phyloP scores from a whole-genome alignment of 2,113 vertebrate species.

The Actinemys pallida region DNA sequence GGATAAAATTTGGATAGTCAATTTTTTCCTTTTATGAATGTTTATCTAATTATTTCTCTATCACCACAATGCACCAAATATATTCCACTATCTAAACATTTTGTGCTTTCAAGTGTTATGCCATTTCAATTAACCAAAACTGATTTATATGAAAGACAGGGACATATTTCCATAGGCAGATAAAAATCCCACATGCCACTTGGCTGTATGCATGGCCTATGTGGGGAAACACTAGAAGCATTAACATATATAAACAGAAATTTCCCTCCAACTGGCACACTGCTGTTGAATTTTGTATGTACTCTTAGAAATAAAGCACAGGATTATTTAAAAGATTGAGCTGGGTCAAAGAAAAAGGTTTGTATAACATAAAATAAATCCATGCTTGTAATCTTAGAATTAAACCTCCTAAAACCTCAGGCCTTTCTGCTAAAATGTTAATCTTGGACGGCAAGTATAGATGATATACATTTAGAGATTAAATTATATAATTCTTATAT shows the following conservation, averaged over 20 bases:
- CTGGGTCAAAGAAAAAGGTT: background rate
- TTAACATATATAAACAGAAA: background rate
- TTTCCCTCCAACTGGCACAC: background rate
- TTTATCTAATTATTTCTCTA: background rate
- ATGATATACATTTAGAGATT: background rate
- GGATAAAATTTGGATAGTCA: background rate
- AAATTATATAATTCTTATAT: background rate
- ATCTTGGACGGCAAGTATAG: background rate
- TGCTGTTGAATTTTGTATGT: background rate
- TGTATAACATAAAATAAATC: background rate
- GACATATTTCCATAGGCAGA: background rate
- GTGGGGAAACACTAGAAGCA: background rate
- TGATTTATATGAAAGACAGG: background rate
- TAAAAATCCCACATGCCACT: background rate
- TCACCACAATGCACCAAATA: background rate
- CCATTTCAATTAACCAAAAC: background rate
- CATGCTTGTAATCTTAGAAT: background rate
- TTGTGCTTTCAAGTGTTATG: background rate
- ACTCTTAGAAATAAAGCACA: background rate
- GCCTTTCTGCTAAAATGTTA: background rate
- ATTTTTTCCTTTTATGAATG: background rate
- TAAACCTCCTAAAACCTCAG: background rate
- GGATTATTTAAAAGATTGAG: background rate
- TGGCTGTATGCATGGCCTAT: background rate
- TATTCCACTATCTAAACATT: background rate